Evolutionary conservation across 2,113 vertebrate species (phyloP), one percentile per base, ranked within the genome.

Genomic region (Phoxinus phoxinus): DNA sequence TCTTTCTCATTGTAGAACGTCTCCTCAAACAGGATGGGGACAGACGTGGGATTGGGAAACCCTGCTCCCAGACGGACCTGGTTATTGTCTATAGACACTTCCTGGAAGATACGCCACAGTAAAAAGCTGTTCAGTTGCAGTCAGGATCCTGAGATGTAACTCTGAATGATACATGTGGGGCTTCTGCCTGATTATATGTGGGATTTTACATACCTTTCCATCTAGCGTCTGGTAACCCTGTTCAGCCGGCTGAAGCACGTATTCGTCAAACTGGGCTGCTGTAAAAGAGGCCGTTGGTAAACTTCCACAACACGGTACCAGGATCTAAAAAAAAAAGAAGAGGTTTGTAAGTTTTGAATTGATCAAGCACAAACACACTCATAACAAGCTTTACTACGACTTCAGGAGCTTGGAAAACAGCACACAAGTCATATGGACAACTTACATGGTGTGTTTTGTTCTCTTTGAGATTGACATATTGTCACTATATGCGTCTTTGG

Each of bases 1-100:
- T 99, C 98, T 89, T 93, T 95, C 32, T 98, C 96, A 61, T 98
- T 99, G 94, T 99, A 99, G 92, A 99, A 99, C 0, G 97, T 99
- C 90, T 99, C 98, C 90, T 99, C 98, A 85, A 99, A 99, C 85
- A 99, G 95, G 91, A 99, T 93, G 58, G 96, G 93, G 19, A 99
- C 92, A 0, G 96, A 95, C 0, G 93, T 91, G 1, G 90, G 91
- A 13, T 69, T 87, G 15, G 93, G 92, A 86, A 95, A 97, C 48
- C 95, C 97, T 12, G 94, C 88, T 82, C 96, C 97, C 89, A 97
- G 91, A 85, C 96, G 90, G 35, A 99, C 93, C 91, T 95, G 90
- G 87, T 95, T 97, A 91, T 97, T 96, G 90, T 96, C 95, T 87
- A 99, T 97, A 72, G 93, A 91, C 87, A 99, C 92, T 86, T 96